Evolutionary conservation across 2,888 invertebrate species (phyloP).

Genomic region (Phortica okadai): DNA sequence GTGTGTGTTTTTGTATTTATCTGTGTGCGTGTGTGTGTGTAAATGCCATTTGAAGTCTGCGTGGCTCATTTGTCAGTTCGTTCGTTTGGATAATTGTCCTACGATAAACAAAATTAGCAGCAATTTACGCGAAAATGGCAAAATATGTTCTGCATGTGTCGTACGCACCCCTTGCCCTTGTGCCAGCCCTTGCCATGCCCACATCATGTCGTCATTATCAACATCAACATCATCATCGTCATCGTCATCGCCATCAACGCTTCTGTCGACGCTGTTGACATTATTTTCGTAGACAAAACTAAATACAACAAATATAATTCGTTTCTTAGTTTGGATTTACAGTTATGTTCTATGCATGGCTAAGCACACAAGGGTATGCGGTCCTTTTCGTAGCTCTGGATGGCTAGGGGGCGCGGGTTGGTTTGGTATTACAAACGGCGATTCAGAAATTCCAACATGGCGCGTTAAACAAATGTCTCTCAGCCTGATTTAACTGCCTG

Average conservation of each 20-base stretch:
- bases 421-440: not conserved
- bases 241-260: not conserved
- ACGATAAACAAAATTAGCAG: constrained; percentile 76
- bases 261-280: not conserved
- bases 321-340: constrained; percentile 21
- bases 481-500: not conserved
- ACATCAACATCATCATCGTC: constrained; percentile 7
- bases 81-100: constrained; percentile 76
- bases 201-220: not conserved
- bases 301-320: not conserved
- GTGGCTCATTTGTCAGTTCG: constrained; percentile 75
- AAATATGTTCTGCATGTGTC: constrained; percentile 48
- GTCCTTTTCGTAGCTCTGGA: not conserved
- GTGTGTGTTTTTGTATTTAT: constrained; percentile 1
- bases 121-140: constrained; percentile 72
- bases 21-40: constrained; percentile 8
- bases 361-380: not conserved
- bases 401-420: not conserved
- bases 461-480: constrained; percentile 29
- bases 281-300: not conserved
- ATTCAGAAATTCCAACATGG: constrained; percentile 11
- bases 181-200: not conserved
- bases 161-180: constrained; percentile 26
- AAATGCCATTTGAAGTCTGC: constrained; percentile 30
- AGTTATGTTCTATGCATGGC: constrained; percentile 16